Percentiles rank a stretch among this genome's conserved stretches.
These are phyloP conservation scores for Sarcophaga bullata DNA, from an alignment of 1,140 invertebrate genomes.

Conservation along the genomic window DNA sequence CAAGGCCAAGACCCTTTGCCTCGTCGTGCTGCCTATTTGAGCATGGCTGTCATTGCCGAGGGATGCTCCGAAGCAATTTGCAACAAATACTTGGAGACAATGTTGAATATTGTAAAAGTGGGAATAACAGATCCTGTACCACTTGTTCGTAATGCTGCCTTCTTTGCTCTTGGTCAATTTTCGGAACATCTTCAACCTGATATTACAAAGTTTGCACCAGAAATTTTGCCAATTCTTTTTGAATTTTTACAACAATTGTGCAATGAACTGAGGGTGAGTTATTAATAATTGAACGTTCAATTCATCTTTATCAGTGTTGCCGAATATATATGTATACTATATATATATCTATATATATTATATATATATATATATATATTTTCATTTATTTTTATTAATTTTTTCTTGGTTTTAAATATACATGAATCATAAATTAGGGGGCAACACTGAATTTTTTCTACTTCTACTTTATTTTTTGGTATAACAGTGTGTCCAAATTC, in stretches of 20 bases:
- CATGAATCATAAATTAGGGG: not conserved
- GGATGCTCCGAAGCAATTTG: conserved; percentile 83
- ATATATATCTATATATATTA: conserved; percentile 4
- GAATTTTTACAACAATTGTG: conserved; percentile 74
- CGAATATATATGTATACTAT: not conserved
- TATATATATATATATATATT: too few relatives aligned
- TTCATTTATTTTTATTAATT: not conserved
- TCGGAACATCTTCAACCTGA: conserved; percentile 82
- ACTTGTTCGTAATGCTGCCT: conserved; percentile 75
- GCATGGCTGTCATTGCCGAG: conserved; percentile 81
- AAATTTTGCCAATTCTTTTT: conserved; percentile 80
- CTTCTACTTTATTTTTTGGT: not conserved
- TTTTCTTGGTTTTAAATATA: conserved; percentile 17
- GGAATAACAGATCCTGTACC: conserved; percentile 75
- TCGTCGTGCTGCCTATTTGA: conserved; percentile 77
- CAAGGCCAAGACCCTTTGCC: conserved; percentile 69
- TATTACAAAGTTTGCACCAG: conserved; percentile 77
- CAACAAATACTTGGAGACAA: conserved; percentile 76
- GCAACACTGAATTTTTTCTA: not conserved
- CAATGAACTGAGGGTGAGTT: conserved; percentile 65
- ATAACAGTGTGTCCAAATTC: not conserved
- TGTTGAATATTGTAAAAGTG: conserved; percentile 76
- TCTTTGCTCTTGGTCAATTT: conserved; percentile 86
- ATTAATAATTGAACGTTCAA: not conserved
- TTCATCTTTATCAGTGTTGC: not conserved